These are phyloP conservation scores for Cassiopea xamachana DNA, from an alignment of 30 jellyfish, hydroid and myxozoan genomes.

Conservation along the genomic window DNA sequence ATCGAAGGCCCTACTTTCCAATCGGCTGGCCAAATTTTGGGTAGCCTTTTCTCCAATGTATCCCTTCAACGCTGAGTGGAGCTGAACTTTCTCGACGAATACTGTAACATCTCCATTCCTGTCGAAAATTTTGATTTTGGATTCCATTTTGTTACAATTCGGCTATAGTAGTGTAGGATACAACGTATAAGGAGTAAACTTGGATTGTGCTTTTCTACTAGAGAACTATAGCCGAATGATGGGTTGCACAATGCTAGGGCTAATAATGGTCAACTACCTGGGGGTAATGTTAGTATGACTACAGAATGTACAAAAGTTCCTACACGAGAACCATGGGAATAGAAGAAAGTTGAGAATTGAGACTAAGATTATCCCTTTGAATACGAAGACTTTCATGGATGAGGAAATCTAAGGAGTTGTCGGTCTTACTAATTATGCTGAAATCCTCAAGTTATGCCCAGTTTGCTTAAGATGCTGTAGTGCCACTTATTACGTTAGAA, in stretches of 20 bases:
- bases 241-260: neutral
- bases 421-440: no score
- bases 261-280: neutral
- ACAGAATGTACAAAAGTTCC: no score
- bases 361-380: no score
- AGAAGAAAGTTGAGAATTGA: no score
- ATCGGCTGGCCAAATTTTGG: slow-evolving; percentile 47
- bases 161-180: slow-evolving; percentile 50
- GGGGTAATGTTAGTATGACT: neutral
- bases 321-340: no score
- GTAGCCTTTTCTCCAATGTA: slow-evolving; percentile 47
- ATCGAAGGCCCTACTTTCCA: slow-evolving; percentile 55
- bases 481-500: no score
- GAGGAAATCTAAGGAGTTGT: no score
- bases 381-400: no score
- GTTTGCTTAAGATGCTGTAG: no score
- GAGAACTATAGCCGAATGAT: slow-evolving; percentile 27
- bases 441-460: no score
- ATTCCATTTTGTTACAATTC: slow-evolving; percentile 23
- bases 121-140: slow-evolving; percentile 7
- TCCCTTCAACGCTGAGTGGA: slow-evolving; percentile 55
- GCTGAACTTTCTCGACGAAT: slow-evolving; percentile 46
- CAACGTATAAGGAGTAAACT: slow-evolving; percentile 63
- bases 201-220: slow-evolving; percentile 20
- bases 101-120: slow-evolving; percentile 45